Percentiles rank a stretch among this genome's conserved stretches.
phyloP scores from a whole-genome alignment of 2,797 vertebrate genomes.

The Apodemus agrarius region DNA sequence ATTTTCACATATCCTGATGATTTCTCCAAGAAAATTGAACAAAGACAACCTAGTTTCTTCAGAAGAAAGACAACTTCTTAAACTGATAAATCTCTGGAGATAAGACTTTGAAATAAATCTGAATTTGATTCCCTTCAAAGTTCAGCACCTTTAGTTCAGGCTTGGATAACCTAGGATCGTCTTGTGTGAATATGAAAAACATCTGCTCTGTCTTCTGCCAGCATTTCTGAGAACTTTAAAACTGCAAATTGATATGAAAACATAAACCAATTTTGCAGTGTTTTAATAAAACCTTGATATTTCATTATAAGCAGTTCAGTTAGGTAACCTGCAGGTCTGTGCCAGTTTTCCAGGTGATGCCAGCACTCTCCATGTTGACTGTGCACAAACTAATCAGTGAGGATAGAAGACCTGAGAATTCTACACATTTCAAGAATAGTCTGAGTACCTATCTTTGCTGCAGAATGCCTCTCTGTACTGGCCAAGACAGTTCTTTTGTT shows the following conservation, averaged over 20 bases:
- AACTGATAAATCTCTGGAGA: neutral
- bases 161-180: no score
- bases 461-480: neutral
- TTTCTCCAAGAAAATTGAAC: slow-evolving; percentile 54
- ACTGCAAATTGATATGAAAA: neutral
- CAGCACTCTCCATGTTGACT: neutral
- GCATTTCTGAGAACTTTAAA: neutral
- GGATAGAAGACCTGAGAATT: neutral
- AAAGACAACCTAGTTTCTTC: neutral
- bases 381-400: neutral
- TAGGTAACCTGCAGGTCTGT: neutral
- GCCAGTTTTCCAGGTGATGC: neutral
- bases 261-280: neutral
- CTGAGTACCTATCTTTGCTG: neutral
- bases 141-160: neutral
- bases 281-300: neutral
- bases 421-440: neutral
- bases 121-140: neutral
- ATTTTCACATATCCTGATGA: slow-evolving; percentile 73
- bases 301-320: neutral
- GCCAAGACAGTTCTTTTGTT: neutral
- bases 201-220: neutral
- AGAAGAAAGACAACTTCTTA: neutral
- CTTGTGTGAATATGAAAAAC: neutral
- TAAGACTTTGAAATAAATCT: neutral